phyloP scores from a whole-genome alignment of 2,888 invertebrate genomes.

The Eulithis testata region DNA sequence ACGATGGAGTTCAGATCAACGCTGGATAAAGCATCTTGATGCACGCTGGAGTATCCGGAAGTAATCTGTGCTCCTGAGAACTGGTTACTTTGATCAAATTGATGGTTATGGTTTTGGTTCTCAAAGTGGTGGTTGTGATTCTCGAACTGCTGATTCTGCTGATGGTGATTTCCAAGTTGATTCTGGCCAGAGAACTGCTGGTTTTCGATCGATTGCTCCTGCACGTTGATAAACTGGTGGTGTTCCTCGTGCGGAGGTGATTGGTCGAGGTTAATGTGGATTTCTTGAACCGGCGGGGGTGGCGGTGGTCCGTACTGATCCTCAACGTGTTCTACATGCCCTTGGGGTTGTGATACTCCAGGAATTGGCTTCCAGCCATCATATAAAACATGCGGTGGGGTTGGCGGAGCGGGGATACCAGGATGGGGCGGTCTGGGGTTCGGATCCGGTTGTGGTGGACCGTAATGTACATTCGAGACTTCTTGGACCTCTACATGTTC shows the following conservation, averaged over 20 bases:
- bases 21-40: conserved; percentile 75
- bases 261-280: conserved; percentile 62
- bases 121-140: conserved; percentile 1
- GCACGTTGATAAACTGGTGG: conserved; percentile 34
- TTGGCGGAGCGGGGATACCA: conserved; percentile 89
- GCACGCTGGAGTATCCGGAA: conserved; percentile 73
- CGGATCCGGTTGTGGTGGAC: conserved; percentile 85
- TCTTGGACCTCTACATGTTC: conserved; percentile 73
- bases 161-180: conserved; percentile 41
- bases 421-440: conserved; percentile 86
- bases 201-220: conserved; percentile 20
- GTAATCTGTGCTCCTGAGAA: conserved; percentile 59
- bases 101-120: neutral
- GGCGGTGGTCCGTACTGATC: conserved; percentile 71
- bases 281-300: conserved; percentile 62
- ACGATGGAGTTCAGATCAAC: conserved; percentile 74
- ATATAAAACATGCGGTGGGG: conserved; percentile 90
- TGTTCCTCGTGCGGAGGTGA: conserved; percentile 49
- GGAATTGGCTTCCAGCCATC: conserved; percentile 95
- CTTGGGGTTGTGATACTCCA: conserved; percentile 81
- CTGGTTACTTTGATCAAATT: conserved; percentile 18
- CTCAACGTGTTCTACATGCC: conserved; percentile 53
- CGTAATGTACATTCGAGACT: conserved; percentile 73
- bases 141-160: conserved; percentile 4
- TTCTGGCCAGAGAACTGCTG: conserved; percentile 17